Conservation (phyloP, 2,797 vertebrate genomes). For the Hippoglossus hippoglossus region DNA sequence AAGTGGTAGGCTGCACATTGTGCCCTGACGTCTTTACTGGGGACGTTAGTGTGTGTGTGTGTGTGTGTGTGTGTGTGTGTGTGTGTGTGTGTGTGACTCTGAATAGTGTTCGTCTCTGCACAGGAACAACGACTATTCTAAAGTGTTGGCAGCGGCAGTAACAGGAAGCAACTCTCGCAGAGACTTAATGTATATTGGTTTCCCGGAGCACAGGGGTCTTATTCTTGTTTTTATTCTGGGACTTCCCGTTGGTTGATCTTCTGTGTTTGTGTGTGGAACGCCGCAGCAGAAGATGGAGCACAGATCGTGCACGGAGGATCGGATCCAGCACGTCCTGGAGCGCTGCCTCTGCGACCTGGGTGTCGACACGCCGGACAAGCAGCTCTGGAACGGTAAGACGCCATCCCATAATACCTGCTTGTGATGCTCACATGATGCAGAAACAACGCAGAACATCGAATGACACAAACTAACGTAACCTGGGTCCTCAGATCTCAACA, state of each 20-base stretch:
- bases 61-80: too few relatives aligned
- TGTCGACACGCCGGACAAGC: slow-evolving; percentile 67
- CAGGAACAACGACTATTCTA: slow-evolving; percentile 25
- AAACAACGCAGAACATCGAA: too few relatives aligned
- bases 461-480: not conserved
- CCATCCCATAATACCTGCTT: not conserved
- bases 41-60: slow-evolving; percentile 7
- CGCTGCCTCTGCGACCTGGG: slow-evolving; percentile 89
- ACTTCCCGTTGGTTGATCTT: slow-evolving; percentile 36
- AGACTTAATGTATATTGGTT: slow-evolving; percentile 10
- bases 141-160: slow-evolving; percentile 10
- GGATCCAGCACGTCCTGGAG: slow-evolving; percentile 91
- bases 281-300: slow-evolving; percentile 85
- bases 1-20: slow-evolving; percentile 47
- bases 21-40: slow-evolving; percentile 11
- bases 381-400: slow-evolving; percentile 88
- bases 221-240: slow-evolving; percentile 23
- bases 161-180: slow-evolving; percentile 45
- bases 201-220: slow-evolving; percentile 22
- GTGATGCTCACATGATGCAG: not conserved
- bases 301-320: slow-evolving; percentile 93
- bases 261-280: slow-evolving; percentile 20
- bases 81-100: too few relatives aligned
- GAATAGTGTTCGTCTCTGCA: not conserved
- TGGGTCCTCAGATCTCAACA: not conserved